Evolutionary conservation across 2,888 invertebrate species (phyloP), one percentile per base, ranked within the genome.

Genomic region (Drosophila helvetica): DNA sequence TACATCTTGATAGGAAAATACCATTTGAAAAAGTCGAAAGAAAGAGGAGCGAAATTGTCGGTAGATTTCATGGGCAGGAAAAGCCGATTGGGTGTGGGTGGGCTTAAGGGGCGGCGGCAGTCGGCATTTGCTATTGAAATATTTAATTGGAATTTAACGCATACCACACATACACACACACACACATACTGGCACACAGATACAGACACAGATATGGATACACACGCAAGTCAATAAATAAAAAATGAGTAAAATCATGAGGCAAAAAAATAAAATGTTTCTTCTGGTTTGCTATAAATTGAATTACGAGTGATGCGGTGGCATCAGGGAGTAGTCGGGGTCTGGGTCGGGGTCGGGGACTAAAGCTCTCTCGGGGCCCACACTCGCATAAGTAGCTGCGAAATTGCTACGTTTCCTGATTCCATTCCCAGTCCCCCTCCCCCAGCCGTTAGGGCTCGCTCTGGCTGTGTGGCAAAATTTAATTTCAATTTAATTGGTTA

Each of bases 141-240:
- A 85, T 85, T 86, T 85, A 88, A 85, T 85, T 85, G 85, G 81
- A 85, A 85, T 85, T 85, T 85, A 85, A 85, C 85, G 88, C 78
- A 81, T 86, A 81, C 76, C 87, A 80, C 74, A 77, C 64, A 65
- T 7, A 15, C 15, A 56, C 52, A 9, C 18, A 12, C 47, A 22
- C 12, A 30, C 46, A 59, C 46, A 47, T 1, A 47, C 47, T 18
- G 10, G 19, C 19, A 46, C 30, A 10, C 67, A 53, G 54, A 6
- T n/a, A n/a, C 38, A n/a, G 38, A 12, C 33, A n/a, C n/a, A n/a
- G n/a, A n/a, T n/a, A n/a, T n/a, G n/a, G n/a, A 38, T 8, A 38
- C 38, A 38, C 38, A 22, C 22, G 19, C 56, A 57, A 85, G 88
- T 80, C 88, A 80, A 83, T 88, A 88, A 83, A 83, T 87, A 83